These are phyloP conservation scores for Typhlichthys subterraneus DNA, from an alignment of 2,797 vertebrate species.

Conservation along the genomic window DNA sequence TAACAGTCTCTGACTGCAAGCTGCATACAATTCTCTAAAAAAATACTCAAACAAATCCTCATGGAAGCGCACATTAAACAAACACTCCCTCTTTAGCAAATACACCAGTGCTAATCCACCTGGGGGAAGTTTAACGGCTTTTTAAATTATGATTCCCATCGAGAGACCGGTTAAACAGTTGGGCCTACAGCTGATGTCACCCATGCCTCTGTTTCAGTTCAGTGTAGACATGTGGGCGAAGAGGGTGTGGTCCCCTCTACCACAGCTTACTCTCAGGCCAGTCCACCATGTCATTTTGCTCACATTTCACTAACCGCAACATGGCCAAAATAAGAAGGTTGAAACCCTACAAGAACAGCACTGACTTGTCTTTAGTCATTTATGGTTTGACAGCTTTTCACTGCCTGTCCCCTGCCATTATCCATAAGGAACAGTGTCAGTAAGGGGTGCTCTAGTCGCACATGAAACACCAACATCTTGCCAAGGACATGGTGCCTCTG, in stretches of 20 bases:
- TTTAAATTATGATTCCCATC: constrained; percentile 46
- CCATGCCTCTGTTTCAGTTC: constrained; percentile 6
- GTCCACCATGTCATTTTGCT: constrained; percentile 74
- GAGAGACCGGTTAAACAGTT: constrained; percentile 63
- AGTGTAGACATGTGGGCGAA: constrained; percentile 67
- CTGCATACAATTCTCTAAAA: constrained; percentile 35
- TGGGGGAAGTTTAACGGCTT: constrained; percentile 66
- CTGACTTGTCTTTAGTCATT: not conserved
- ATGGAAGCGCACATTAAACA: constrained; percentile 47
- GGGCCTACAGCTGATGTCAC: constrained; percentile 58
- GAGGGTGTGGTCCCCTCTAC: constrained; percentile 61
- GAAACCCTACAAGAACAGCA: constrained; percentile 51
- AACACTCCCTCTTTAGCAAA: constrained; percentile 43
- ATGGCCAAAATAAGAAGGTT: constrained; percentile 70
- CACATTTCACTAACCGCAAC: constrained; percentile 73
- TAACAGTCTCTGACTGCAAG: constrained; percentile 39
- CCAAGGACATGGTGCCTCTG: constrained; percentile 49
- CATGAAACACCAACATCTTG: constrained; percentile 42
- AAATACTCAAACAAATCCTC: constrained; percentile 54
- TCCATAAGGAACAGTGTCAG: constrained; percentile 23
- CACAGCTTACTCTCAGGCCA: constrained; percentile 70
- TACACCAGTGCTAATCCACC: constrained; percentile 48
- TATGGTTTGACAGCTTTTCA: constrained; percentile 39
- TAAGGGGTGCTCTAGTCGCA: constrained; percentile 38
- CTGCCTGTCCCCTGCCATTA: constrained; percentile 47